Base-by-base conservation (phyloP, 2,888 invertebrate genomes). In the Calliphora vomitoria region DNA sequence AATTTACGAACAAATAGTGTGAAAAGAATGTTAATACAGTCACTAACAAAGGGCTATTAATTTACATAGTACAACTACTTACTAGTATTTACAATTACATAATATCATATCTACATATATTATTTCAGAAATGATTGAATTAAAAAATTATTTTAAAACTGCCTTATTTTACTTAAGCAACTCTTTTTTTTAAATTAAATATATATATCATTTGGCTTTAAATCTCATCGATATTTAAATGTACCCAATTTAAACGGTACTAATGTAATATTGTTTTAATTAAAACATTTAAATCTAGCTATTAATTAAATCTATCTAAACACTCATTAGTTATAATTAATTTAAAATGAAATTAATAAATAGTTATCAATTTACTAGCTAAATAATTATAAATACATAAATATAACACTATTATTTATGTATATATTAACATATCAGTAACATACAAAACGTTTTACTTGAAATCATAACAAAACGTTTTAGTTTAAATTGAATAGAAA, bases 281-380 rank as follows among this genome's bases (percentile, higher is more conserved):
- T 35, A 50, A 62, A 74, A 75, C 72, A 72, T 81, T 71, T 64
- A 55, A 72, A 64, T 72, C 5, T 55, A 50, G 62, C 11, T n/a
- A 25, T 71, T 64, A 74, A 68, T 82, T 66, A 68, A 74, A 44
- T 41, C 31, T 4, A 20, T 35, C 53, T 64, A 66, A 50, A 76
- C 38, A 64, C 31, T 25, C 38, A 50, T 41, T 76, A 76, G 41
- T 18, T 78, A 66, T 41, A 55, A 20, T 38, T 47, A 66, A 64
- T 74, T 53, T 35, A 13, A 44, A 44, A 76, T 38, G 1, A 64
- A 47, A 64, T 50, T 64, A 55, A 55, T 55, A 20, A 38, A 20
- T 35, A 50, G 47, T 50, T 38, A 64, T 50, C 20, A 64, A 64
- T 76, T 64, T 15, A 76, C 35, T 13, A 76, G 38, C 5, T 11